Evolutionary conservation across 1,140 invertebrate species (phyloP), one percentile per base, ranked within the genome.

Genomic region (Orchesella cincta): DNA sequence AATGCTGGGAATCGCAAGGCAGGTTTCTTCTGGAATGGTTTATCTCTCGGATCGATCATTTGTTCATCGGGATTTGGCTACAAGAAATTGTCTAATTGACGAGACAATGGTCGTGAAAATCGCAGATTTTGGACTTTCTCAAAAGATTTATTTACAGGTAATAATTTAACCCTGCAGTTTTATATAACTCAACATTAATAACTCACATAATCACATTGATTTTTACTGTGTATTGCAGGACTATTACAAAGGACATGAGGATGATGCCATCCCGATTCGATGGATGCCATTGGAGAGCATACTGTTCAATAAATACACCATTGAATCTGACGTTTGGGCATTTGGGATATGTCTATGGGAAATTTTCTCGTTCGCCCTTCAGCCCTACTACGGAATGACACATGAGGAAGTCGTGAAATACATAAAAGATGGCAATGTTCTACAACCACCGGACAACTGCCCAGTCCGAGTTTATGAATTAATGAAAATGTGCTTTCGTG

Each of bases 221-320:
- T 73, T 5, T 35, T 34, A 71, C 78, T 5, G 23, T 52, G n/a
- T 74, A 14, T 73, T 39, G 46, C 92, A 94, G 87, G 92, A 94
- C 85, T 95, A 95, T 85, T 96, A 95, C 84, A 94, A 95, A 87
- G 94, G 94, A 12, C 93, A 94, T 85, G 94, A 96, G 82, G 92
- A 95, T 83, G 95, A 97, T 86, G 94, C 94, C 16, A 96, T 97
- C 80, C 95, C 93, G 35, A 94, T 97, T 14, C 87, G 95, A 84
- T 97, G 95, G 95, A 96, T 97, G 94, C 94, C 95, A n/a, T 86
- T 96, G 35, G 95, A 97, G 84, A 94, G 93, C 84, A 96, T 97
- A 83, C 86, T 97, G 1, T 96, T 95, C 84, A 96, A 96, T 85
- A 95, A 95, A 84, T 97, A 96, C 85, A 96, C 94, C 2, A 88